Conservation (phyloP, 1,140 invertebrate species). For the Helicoverpa armigera region DNA sequence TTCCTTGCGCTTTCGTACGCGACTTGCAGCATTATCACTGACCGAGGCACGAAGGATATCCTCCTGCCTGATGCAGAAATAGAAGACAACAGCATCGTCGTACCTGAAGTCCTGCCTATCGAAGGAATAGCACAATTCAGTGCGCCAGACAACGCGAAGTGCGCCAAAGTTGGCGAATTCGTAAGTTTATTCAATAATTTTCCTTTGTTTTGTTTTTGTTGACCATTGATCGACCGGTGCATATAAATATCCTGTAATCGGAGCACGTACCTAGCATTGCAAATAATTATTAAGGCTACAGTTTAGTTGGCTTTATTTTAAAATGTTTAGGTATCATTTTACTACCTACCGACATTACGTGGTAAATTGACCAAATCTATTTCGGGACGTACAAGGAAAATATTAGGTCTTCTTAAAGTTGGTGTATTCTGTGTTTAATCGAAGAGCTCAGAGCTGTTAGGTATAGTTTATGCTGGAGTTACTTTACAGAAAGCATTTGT, state of each 20-base stretch:
- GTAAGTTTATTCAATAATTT: slow-evolving; percentile 62
- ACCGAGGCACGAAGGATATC: slow-evolving; percentile 55
- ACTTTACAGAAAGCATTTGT: too few species aligned
- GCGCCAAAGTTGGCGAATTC: slow-evolving; percentile 67
- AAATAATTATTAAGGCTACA: too few species aligned
- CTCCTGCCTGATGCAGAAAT: slow-evolving; percentile 32
- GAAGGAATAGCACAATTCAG: slow-evolving; percentile 50
- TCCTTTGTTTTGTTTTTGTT: slow-evolving; percentile 22
- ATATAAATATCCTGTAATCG: background rate
- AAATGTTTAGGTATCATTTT: too few species aligned
- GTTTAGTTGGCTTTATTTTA: too few species aligned
- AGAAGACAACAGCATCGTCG: background rate
- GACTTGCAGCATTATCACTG: slow-evolving; percentile 59
- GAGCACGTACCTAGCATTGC: too few species aligned
- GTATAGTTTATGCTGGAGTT: too few species aligned
- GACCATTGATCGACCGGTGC: background rate
- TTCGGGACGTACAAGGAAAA: too few species aligned
- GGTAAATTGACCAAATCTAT: too few species aligned
- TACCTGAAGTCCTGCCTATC: background rate
- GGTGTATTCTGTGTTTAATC: too few species aligned
- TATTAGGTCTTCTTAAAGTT: too few species aligned
- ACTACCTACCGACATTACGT: too few species aligned
- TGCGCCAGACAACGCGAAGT: slow-evolving; percentile 52
- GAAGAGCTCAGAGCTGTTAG: too few species aligned
- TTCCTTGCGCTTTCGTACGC: slow-evolving; percentile 54